Percentiles rank a stretch among this genome's conserved stretches.
phyloP scores from a whole-genome alignment of 2,113 vertebrate genomes.

The Noctilio leporinus region DNA sequence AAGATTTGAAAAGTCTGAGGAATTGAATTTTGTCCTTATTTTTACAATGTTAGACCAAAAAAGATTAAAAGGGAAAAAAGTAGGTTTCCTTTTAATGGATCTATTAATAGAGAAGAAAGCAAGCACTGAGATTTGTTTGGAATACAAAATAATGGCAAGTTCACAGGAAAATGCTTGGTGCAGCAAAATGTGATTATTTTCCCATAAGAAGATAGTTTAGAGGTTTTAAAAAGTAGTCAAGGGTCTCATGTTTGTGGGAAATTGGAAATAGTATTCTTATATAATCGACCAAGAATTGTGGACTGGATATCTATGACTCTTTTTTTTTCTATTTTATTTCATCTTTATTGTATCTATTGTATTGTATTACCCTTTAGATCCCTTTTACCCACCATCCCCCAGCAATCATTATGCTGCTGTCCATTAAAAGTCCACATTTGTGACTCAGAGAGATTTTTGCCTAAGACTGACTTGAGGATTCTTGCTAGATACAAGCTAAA shows the following conservation, averaged over 20 bases:
- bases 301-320: background rate
- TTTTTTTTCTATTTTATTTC: background rate
- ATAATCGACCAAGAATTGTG: background rate
- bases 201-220: background rate
- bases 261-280: background rate
- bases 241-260: background rate
- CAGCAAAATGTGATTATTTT: background rate
- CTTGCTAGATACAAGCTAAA: background rate
- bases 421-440: too few relatives aligned
- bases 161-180: background rate
- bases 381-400: too few relatives aligned
- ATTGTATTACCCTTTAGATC: too few relatives aligned
- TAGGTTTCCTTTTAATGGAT: background rate
- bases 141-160: background rate
- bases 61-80: background rate
- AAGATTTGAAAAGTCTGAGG: background rate
- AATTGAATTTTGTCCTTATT: background rate
- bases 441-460: background rate
- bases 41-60: background rate
- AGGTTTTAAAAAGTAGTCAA: background rate
- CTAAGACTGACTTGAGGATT: background rate
- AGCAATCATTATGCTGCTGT: too few relatives aligned
- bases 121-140: background rate
- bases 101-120: background rate
- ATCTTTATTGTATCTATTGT: too few relatives aligned